Evolutionary conservation across 2,888 invertebrate species (phyloP).

Genomic region (Tachina grossa): DNA sequence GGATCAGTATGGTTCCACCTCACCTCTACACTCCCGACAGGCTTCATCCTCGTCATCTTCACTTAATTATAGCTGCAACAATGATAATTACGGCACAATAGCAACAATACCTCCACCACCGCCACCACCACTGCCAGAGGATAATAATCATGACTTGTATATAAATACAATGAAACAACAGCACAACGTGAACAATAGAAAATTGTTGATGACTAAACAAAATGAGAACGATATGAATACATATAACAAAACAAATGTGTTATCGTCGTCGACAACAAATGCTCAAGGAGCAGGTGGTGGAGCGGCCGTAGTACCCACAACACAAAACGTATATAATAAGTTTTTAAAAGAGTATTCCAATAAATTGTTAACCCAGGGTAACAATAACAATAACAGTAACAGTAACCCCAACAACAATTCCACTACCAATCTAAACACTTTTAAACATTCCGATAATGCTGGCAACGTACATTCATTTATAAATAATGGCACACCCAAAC

Average conservation of each 20-base stretch:
- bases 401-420: conserved; percentile 49
- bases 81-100: conserved; percentile 70
- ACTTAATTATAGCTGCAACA: conserved; percentile 73
- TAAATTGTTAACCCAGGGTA: conserved; percentile 76
- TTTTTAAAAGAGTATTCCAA: conserved; percentile 81
- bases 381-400: conserved; percentile 67
- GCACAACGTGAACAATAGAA: conserved; percentile 71
- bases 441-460: conserved; percentile 51
- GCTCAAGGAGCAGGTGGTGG: neutral
- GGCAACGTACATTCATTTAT: conserved; percentile 61
- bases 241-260: conserved; percentile 78
- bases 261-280: conserved; percentile 1
- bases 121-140: conserved; percentile 74
- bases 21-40: conserved; percentile 80
- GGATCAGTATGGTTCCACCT: conserved; percentile 76
- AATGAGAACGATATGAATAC: conserved; percentile 82
- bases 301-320: conserved; percentile 53
- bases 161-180: conserved; percentile 70
- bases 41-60: conserved; percentile 78
- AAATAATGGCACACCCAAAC: conserved; percentile 70
- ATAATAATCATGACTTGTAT: conserved; percentile 64
- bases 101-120: conserved; percentile 75
- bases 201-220: conserved; percentile 74
- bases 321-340: conserved; percentile 80
- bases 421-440: conserved; percentile 68